Evolutionary conservation across 2,797 vertebrate genomes (phyloP).

Genomic region (Pelochelys cantorii): DNA sequence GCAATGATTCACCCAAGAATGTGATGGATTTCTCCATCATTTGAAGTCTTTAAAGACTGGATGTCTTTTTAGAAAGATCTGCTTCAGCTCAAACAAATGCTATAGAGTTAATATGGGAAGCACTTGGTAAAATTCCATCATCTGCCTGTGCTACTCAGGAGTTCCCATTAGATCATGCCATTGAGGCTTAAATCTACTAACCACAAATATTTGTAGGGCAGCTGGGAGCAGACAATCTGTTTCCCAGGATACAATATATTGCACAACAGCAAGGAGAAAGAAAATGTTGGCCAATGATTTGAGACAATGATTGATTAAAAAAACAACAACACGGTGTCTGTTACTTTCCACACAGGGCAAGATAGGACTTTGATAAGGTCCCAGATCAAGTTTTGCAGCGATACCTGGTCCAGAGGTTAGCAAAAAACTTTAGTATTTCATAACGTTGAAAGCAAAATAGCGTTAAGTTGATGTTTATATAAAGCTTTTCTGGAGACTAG

Average conservation of each 20-base stretch:
- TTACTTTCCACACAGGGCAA: neutral
- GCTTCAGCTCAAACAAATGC: neutral
- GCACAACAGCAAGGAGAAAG: neutral
- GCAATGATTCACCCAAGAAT: neutral
- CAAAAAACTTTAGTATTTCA: neutral
- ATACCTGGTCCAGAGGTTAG: neutral
- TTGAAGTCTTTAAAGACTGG: neutral
- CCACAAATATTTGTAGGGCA: neutral
- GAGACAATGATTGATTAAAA: neutral
- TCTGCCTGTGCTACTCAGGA: neutral
- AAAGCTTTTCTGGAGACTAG: neutral
- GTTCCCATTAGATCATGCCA: neutral
- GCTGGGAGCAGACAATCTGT: neutral
- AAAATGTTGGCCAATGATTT: neutral
- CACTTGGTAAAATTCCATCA: neutral
- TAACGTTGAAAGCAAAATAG: too few species aligned
- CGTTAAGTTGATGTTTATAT: neutral
- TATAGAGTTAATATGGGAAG: neutral
- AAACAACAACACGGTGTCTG: neutral
- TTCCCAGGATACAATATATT: neutral
- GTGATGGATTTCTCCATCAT: neutral
- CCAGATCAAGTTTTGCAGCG: neutral
- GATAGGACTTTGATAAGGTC: rapidly evolving
- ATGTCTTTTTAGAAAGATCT: neutral
- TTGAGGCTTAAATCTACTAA: neutral